Percentiles rank a stretch among this genome's conserved stretches.
phyloP scores from a whole-genome alignment of 2,888 invertebrate species.

The Eristalis arbustorum region DNA sequence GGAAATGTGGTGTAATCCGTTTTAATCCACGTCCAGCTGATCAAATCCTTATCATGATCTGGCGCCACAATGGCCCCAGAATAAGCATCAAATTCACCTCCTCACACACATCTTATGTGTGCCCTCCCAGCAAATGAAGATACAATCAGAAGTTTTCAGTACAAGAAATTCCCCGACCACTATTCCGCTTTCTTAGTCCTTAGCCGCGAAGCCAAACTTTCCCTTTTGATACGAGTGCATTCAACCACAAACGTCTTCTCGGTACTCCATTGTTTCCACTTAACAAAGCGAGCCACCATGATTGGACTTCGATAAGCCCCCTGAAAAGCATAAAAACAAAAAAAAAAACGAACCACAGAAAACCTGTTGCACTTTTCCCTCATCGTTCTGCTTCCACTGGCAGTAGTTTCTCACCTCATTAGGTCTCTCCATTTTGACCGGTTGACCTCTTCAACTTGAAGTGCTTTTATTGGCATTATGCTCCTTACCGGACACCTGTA shows the following conservation, averaged over 20 bases:
- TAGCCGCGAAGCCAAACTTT: constrained; percentile 38
- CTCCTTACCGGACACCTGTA: constrained; percentile 62
- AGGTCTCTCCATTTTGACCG: constrained; percentile 43
- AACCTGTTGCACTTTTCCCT: constrained; percentile 40
- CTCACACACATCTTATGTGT: too few species aligned
- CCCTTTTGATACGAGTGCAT: constrained; percentile 57
- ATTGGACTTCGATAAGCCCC: constrained; percentile 20
- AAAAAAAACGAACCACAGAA: too few species aligned
- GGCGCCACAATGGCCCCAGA: too few species aligned
- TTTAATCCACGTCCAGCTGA: too few species aligned
- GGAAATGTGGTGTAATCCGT: too few species aligned
- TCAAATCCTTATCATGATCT: too few species aligned
- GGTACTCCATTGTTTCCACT: background rate
- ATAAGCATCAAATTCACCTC: too few species aligned
- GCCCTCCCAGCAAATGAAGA: background rate
- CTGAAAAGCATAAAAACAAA: background rate
- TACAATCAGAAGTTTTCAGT: background rate
- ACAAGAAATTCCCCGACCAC: background rate
- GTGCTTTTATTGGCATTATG: constrained; percentile 28
- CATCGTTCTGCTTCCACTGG: constrained; percentile 47
- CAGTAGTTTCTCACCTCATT: constrained; percentile 56
- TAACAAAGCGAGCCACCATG: constrained; percentile 13
- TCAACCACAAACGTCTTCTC: constrained; percentile 42
- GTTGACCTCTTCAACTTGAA: constrained; percentile 51
- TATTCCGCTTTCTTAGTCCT: background rate